These are phyloP conservation scores for Megalops cyprinoides DNA, from an alignment of 2,797 vertebrate species.

Conservation along the genomic window DNA sequence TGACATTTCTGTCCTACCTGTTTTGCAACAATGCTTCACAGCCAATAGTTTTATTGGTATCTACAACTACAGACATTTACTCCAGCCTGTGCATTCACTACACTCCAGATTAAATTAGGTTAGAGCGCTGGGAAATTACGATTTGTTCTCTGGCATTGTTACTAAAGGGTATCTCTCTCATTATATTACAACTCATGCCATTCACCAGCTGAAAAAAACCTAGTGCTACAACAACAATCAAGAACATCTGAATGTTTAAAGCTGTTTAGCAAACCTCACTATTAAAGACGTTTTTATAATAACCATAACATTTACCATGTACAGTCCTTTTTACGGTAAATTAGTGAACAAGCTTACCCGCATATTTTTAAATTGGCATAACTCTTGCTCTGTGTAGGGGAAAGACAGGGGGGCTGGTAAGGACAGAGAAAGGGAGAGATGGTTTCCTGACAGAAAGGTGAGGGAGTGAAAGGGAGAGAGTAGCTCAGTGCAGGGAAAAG, in stretches of 20 bases:
- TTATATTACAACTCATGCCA: constrained; percentile 8
- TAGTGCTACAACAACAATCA: background rate
- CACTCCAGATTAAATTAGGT: background rate
- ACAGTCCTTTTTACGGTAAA: background rate
- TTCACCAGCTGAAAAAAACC: background rate
- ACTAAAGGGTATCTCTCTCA: constrained; percentile 11
- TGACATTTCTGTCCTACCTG: too few species aligned
- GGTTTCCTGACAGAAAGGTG: background rate
- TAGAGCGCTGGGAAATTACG: background rate
- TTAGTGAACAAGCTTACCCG: background rate
- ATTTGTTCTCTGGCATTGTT: constrained; percentile 12
- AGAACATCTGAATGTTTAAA: constrained; percentile 17
- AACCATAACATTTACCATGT: constrained; percentile 1
- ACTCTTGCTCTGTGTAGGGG: background rate
- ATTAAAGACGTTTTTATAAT: constrained; percentile 2
- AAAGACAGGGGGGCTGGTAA: background rate
- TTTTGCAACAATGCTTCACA: background rate
- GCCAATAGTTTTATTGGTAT: too few species aligned
- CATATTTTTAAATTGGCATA: background rate
- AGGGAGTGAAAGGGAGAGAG: background rate
- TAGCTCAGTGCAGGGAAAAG: background rate
- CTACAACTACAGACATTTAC: too few species aligned
- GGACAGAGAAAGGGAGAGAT: background rate
- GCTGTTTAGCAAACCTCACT: constrained; percentile 14
- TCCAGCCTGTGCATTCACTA: background rate